Percentiles rank a stretch among this genome's conserved stretches.
phyloP scores from a whole-genome alignment of 1,140 invertebrate species.

The Antheraea mylitta region DNA sequence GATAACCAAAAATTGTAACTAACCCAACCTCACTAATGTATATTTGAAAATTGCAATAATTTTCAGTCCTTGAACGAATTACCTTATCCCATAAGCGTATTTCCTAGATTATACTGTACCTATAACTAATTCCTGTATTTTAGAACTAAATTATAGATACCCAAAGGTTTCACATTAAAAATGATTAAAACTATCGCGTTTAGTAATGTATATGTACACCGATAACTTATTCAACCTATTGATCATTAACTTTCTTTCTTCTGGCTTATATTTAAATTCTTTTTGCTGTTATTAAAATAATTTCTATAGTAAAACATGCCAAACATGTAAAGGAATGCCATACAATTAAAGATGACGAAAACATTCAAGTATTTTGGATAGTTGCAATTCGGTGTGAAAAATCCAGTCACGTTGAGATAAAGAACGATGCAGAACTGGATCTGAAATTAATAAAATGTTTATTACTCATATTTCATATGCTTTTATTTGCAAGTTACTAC shows the following conservation, averaged over 20 bases:
- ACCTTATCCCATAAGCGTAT: too few relatives aligned
- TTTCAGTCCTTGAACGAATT: too few relatives aligned
- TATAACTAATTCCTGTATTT: too few relatives aligned
- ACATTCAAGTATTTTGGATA: constrained; percentile 20
- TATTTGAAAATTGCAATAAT: too few relatives aligned
- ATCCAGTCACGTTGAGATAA: constrained; percentile 18
- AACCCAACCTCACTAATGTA: too few relatives aligned
- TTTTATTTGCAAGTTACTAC: not conserved
- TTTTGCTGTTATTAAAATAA: constrained; percentile 15
- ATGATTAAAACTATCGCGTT: too few relatives aligned
- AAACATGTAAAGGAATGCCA: constrained; percentile 26
- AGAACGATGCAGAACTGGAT: constrained; percentile 27
- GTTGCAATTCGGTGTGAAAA: constrained; percentile 15
- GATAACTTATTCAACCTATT: too few relatives aligned
- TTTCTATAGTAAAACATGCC: constrained; percentile 25
- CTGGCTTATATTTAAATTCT: not conserved
- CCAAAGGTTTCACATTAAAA: too few relatives aligned
- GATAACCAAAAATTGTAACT: too few relatives aligned
- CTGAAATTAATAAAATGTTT: constrained; percentile 13
- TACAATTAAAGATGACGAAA: constrained; percentile 20
- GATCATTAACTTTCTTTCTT: constrained; percentile 2
- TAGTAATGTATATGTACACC: too few relatives aligned
- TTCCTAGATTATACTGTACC: too few relatives aligned
- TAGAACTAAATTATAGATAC: too few relatives aligned
- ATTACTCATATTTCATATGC: not conserved